These are phyloP conservation scores for Thereva nobilitata DNA, from an alignment of 2,888 invertebrate species.

Conservation along the genomic window DNA sequence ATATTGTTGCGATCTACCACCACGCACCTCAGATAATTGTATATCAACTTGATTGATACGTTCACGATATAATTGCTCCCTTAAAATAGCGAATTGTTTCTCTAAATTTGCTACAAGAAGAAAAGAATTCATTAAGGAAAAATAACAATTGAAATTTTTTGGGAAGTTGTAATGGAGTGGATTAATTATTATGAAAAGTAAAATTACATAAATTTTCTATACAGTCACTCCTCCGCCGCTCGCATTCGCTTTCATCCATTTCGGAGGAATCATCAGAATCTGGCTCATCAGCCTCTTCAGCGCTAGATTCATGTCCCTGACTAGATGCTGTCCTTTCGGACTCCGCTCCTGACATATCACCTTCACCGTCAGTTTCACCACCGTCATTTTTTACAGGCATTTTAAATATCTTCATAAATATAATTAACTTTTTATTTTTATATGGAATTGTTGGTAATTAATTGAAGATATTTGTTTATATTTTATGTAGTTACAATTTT, in stretches of 20 bases:
- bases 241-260: constrained; percentile 92
- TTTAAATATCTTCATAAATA: constrained; percentile 18
- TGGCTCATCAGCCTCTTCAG: constrained; percentile 76
- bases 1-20: constrained; percentile 87
- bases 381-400: constrained; percentile 74
- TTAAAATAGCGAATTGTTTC: constrained; percentile 81
- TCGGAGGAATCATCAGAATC: constrained; percentile 85
- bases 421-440: too few species aligned
- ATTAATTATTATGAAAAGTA: too few species aligned
- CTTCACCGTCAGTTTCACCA: constrained; percentile 64
- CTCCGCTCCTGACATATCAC: constrained; percentile 71
- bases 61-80: constrained; percentile 89
- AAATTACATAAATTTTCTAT: constrained; percentile 73
- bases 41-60: constrained; percentile 78
- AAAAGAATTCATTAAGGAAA: constrained; percentile 3
- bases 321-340: constrained; percentile 70
- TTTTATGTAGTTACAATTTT: background rate
- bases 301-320: constrained; percentile 73
- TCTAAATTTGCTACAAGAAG: constrained; percentile 74
- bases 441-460: background rate
- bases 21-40: constrained; percentile 82
- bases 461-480: too few species aligned
- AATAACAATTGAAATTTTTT: background rate
- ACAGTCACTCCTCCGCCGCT: constrained; percentile 78
- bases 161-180: too few species aligned